These are phyloP conservation scores for Drosophila kuntzei DNA, from an alignment of 2,888 invertebrate genomes.

Conservation along the genomic window DNA sequence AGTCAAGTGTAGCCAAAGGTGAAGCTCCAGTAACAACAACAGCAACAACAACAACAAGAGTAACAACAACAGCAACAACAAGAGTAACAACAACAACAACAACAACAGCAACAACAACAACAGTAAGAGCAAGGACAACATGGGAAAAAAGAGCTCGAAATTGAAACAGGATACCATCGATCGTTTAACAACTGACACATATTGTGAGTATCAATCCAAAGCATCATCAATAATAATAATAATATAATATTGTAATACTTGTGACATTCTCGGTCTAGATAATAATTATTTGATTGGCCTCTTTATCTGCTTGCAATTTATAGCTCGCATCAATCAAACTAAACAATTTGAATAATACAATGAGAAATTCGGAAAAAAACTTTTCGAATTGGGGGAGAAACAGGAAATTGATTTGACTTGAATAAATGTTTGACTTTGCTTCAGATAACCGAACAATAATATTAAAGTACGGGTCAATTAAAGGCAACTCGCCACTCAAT, in stretches of 20 bases:
- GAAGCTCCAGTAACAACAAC: constrained; percentile 16
- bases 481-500: constrained; percentile 8
- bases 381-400: not conserved
- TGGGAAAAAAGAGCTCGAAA: constrained; percentile 98
- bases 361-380: not conserved
- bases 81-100: constrained; percentile 21
- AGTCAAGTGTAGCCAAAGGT: constrained; percentile 57
- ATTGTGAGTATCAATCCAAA: constrained; percentile 90
- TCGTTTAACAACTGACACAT: constrained; percentile 95
- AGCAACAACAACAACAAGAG: constrained; percentile 75
- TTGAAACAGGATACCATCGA: constrained; percentile 98
- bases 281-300: constrained; percentile 44
- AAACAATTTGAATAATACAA: constrained; percentile 13
- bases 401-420: constrained; percentile 6
- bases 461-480: constrained; percentile 10
- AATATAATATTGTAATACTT: constrained; percentile 12
- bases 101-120: constrained; percentile 85
- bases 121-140: constrained; percentile 85
- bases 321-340: constrained; percentile 39
- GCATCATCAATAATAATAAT: constrained; percentile 11
- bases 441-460: not conserved
- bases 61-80: constrained; percentile 85
- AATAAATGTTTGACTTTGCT: constrained; percentile 1
- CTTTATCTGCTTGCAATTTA: constrained; percentile 16
- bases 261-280: constrained; percentile 1